These are phyloP conservation scores for Epistrophe grossulariae DNA, from an alignment of 2,888 invertebrate genomes.

Conservation along the genomic window DNA sequence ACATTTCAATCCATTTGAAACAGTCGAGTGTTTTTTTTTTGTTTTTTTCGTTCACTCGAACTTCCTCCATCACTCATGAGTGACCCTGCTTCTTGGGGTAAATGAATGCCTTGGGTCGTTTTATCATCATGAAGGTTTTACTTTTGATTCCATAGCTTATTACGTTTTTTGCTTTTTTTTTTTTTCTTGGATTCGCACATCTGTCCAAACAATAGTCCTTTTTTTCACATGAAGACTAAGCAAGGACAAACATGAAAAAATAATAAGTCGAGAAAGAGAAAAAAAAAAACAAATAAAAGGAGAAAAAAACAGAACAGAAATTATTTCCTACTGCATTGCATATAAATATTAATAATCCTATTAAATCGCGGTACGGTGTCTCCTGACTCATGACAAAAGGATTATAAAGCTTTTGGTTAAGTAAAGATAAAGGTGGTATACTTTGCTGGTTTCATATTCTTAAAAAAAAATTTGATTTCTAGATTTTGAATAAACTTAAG, in stretches of 20 bases:
- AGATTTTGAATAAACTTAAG: too few relatives aligned
- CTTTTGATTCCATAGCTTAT: conserved; percentile 63
- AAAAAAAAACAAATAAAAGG: neutral
- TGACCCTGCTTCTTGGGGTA: conserved; percentile 29
- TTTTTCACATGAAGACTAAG: neutral
- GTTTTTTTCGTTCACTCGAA: neutral
- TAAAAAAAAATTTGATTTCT: too few relatives aligned
- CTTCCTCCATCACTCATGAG: conserved; percentile 49
- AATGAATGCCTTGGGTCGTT: conserved; percentile 47
- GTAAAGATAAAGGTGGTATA: neutral
- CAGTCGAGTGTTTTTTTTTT: conserved; percentile 27
- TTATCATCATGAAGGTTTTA: conserved; percentile 56
- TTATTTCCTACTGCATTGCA: conserved; percentile 66
- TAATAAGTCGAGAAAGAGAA: conserved; percentile 36
- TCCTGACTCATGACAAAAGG: conserved; percentile 25
- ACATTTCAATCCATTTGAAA: conserved; percentile 57
- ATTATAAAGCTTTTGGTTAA: conserved; percentile 31
- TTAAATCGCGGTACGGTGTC: conserved; percentile 30
- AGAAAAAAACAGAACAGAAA: conserved; percentile 40
- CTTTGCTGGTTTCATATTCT: too few relatives aligned
- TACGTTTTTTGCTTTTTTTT: conserved; percentile 42
- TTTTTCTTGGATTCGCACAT: conserved; percentile 45
- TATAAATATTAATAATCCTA: conserved; percentile 74
- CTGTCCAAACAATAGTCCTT: conserved; percentile 22
- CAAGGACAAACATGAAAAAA: conserved; percentile 42